Conservation (phyloP, 2,888 invertebrate species). For the Auanema freiburgensis region DNA sequence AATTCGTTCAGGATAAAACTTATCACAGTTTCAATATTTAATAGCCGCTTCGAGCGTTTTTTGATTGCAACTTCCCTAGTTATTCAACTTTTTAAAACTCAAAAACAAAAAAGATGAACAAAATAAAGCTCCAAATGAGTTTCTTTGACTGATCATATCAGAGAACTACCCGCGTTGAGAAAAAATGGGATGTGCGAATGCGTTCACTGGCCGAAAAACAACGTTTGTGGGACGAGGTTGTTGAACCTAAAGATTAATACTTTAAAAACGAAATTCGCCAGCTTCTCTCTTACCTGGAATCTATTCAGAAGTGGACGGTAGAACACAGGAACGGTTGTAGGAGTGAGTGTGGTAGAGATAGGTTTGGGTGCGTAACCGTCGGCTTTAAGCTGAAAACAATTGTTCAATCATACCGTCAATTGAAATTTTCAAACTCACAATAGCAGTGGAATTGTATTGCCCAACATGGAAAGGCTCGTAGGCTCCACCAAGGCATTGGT, state of each 20-base stretch:
- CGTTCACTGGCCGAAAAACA: not conserved
- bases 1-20: too few relatives aligned
- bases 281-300: constrained; percentile 6
- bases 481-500: constrained; percentile 54
- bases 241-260: not conserved
- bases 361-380: constrained; percentile 22
- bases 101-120: constrained; percentile 1
- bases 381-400: constrained; percentile 9
- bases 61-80: too few relatives aligned
- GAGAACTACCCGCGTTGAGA: constrained; percentile 1
- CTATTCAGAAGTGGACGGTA: constrained; percentile 29
- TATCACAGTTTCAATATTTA: too few relatives aligned
- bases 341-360: constrained; percentile 16
- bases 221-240: not conserved
- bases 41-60: too few relatives aligned
- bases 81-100: too few relatives aligned
- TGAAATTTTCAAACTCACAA: constrained; percentile 37
- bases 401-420: not conserved
- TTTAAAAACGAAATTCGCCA: not conserved
- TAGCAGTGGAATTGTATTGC: constrained; percentile 60
- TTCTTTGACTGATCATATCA: not conserved
- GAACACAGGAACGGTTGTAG: constrained; percentile 42
- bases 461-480: constrained; percentile 56
- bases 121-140: not conserved
- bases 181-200: not conserved